A percentile compares a stretch with the other conserved stretches of the same genome.
Evolutionary conservation across 2,113 vertebrate genomes (phyloP).

Genomic region (Coregonus clupeaformis): DNA sequence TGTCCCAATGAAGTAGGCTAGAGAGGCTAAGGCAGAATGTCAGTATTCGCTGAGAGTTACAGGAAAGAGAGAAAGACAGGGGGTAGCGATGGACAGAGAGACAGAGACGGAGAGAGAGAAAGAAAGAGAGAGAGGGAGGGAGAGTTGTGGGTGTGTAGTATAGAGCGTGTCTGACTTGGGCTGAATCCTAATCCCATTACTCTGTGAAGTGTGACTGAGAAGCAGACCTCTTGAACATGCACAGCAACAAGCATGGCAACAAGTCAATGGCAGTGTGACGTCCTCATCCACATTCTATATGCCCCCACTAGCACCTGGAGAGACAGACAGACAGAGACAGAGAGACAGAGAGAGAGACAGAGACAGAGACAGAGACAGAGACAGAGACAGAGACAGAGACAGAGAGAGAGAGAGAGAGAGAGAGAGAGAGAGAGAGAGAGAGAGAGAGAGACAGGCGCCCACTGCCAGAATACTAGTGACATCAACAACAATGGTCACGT

Average conservation of each 20-base stretch:
- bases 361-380: no score
- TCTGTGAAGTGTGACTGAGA: neutral
- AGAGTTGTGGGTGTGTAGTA: neutral
- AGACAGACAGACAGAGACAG: no score
- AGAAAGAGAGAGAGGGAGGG: neutral
- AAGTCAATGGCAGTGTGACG: neutral
- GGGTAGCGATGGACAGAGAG: constrained; percentile 23
- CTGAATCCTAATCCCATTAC: neutral
- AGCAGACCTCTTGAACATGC: neutral
- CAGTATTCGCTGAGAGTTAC: neutral
- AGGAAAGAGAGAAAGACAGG: neutral
- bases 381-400: no score
- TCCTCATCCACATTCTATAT: neutral
- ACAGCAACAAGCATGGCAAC: neutral
- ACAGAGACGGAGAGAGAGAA: neutral
- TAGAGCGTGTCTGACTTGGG: neutral
- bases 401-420: no score
- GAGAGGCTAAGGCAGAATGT: neutral
- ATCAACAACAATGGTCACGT: no score
- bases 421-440: no score
- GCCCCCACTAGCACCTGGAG: neutral
- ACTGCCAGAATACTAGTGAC: no score
- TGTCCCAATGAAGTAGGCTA: no score
- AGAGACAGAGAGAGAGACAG: no score
- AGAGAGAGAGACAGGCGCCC: no score